A percentile compares a stretch with the other conserved stretches of the same genome.
These are phyloP conservation scores for Ligdia adustata DNA, from an alignment of 2,888 invertebrate species.

Conservation along the genomic window DNA sequence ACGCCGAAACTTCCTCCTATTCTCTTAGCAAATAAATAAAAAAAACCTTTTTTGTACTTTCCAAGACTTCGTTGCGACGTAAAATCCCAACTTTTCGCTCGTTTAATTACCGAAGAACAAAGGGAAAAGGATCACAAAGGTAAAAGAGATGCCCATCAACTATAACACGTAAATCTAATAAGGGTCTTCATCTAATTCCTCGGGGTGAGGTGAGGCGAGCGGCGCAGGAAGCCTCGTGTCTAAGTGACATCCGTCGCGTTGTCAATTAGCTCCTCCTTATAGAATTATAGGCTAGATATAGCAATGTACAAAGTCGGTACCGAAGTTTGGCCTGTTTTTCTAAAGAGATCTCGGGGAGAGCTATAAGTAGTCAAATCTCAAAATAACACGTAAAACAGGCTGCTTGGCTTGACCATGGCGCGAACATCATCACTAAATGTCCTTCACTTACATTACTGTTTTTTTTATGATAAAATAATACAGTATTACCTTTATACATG, in stretches of 20 bases:
- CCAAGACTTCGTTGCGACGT: constrained; percentile 14
- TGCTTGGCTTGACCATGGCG: too few species aligned
- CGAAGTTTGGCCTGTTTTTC: not conserved
- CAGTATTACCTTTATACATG: too few species aligned
- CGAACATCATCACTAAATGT: too few species aligned
- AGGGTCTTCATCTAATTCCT: constrained; percentile 42
- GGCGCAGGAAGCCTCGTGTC: constrained; percentile 35
- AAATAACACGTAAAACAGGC: too few species aligned
- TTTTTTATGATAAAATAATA: too few species aligned
- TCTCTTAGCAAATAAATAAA: constrained; percentile 13
- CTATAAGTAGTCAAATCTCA: too few species aligned
- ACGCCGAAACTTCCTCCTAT: not conserved
- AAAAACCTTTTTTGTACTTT: constrained; percentile 4
- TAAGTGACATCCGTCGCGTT: constrained; percentile 61
- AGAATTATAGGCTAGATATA: constrained; percentile 5
- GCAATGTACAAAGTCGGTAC: not conserved
- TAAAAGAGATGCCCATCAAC: constrained; percentile 37
- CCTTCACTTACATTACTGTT: too few species aligned
- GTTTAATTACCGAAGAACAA: constrained; percentile 28
- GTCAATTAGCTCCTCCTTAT: constrained; percentile 57
- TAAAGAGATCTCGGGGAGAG: too few species aligned
- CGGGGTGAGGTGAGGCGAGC: constrained; percentile 39
- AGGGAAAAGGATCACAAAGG: constrained; percentile 32
- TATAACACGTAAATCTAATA: constrained; percentile 46
- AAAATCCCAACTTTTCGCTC: constrained; percentile 21